Conservation (phyloP, 2,888 invertebrate species). For the Lordiphosa fenestrarum region DNA sequence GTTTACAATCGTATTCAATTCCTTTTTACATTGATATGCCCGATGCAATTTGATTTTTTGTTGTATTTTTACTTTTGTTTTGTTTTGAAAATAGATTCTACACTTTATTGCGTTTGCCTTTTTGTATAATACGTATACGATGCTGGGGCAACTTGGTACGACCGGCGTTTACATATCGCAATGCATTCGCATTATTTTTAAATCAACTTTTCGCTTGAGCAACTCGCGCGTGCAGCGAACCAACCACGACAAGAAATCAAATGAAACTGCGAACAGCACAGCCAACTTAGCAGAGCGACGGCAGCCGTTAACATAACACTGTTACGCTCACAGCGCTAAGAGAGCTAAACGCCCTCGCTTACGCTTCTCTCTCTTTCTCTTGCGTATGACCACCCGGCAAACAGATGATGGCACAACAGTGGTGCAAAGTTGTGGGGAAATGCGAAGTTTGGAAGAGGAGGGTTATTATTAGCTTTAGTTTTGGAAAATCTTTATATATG, state of each 20-base stretch:
- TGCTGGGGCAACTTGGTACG: constrained; percentile 29
- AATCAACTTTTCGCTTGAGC: constrained; percentile 15
- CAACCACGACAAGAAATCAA: constrained; percentile 9
- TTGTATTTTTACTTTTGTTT: not conserved
- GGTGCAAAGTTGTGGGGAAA: not conserved
- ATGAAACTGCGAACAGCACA: not conserved
- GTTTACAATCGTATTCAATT: constrained; percentile 23
- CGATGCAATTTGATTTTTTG: constrained; percentile 9
- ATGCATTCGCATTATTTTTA: constrained; percentile 29
- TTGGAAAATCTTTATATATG: too few species aligned
- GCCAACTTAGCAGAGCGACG: constrained; percentile 1
- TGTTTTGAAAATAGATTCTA: constrained; percentile 4
- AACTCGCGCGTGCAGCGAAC: constrained; percentile 11
- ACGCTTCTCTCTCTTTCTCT: constrained; percentile 1
- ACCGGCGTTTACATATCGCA: constrained; percentile 30
- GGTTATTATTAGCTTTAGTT: too few species aligned
- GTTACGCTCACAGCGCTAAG: constrained; percentile 4
- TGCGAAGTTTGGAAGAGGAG: not conserved
- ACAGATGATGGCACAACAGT: constrained; percentile 11
- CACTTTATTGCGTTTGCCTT: constrained; percentile 27
- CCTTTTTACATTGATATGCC: constrained; percentile 10
- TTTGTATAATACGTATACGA: constrained; percentile 30
- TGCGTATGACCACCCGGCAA: constrained; percentile 8
- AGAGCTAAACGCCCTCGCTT: constrained; percentile 7
- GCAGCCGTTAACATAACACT: constrained; percentile 3